Evolutionary conservation across 53 echinoderm and acorn worm species (phyloP), one percentile per base, ranked within the genome.

Genomic region (Actinopyga echinites): DNA sequence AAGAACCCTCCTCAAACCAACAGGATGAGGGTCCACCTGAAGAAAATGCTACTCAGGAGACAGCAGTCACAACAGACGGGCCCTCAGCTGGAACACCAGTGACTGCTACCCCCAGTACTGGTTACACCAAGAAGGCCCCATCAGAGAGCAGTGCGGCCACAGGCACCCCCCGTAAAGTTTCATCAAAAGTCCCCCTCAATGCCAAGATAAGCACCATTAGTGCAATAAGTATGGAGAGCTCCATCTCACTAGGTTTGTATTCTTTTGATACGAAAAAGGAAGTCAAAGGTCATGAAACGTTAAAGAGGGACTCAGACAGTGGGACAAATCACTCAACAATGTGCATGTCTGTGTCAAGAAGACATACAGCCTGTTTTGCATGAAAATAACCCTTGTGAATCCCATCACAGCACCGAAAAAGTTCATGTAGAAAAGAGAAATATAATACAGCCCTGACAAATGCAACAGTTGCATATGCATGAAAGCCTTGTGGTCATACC

Each of bases 231-330:
- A 57, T 58, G 59, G 36, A 58, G 36, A 80, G 80, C 44, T 80
- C 80, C 62, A 80, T 61, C 29, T 80, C 80, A 80, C 61, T 80
- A 80, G 80, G 80, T 80, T 80, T 80, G 80, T 80, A 80, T 44
- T 11, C 62, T 44, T 44, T 44, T 44, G 44, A 44, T 44, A 13
- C 44, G 44, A 11, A 44, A 44, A 44, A 11, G 44, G 10, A 44
- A 44, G 11, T 3, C 8, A 7, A 44, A 44, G 44, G 12, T 44
- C 1, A 5, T 44, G 44, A 11, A 8, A 44, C 12, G 10, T 44
- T 44, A 11, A 8, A 44, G 12, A 44, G 12, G 44, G 12, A 5
- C 3, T 44, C 11, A 11, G 10, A 11, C 11, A 44, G 44, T 11
- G 7, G 44, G 44, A 44, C 44, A 44, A 44, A 8, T 44, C 1